phyloP scores from a whole-genome alignment of 2,113 vertebrate genomes.

The Pluvianellus socialis region DNA sequence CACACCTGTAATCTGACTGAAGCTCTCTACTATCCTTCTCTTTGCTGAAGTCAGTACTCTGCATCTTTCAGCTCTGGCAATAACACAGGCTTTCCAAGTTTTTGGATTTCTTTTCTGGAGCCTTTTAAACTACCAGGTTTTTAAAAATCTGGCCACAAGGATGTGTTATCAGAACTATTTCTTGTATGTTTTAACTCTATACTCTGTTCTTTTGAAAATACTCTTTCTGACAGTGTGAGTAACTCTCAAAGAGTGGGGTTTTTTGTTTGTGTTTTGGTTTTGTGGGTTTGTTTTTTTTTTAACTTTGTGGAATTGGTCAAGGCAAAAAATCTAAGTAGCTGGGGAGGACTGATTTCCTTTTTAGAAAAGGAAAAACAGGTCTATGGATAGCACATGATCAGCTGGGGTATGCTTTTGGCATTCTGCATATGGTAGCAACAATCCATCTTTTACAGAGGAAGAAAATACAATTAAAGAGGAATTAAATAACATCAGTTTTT shows the following conservation, averaged over 20 bases:
- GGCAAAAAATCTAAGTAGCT: background rate
- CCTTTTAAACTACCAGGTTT: background rate
- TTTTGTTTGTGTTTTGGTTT: background rate
- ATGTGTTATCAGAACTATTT: background rate
- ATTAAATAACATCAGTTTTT: background rate
- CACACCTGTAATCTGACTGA: background rate
- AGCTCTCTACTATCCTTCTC: background rate
- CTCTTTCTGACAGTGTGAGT: background rate
- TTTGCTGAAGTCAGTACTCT: background rate
- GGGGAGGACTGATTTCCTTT: background rate
- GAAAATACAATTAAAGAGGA: background rate
- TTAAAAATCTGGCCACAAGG: background rate
- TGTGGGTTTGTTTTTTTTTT: background rate
- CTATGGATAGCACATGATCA: background rate
- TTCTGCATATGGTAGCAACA: background rate
- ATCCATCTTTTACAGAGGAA: background rate
- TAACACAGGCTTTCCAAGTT: background rate
- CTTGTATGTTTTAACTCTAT: background rate
- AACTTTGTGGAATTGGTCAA: background rate
- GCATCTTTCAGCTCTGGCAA: background rate
- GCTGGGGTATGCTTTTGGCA: accelerated
- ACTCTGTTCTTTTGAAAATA: background rate
- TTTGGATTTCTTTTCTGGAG: background rate
- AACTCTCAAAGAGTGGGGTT: background rate
- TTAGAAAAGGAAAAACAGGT: background rate